Conservation (phyloP, 2,113 vertebrate genomes). For the Tringa solitaria region DNA sequence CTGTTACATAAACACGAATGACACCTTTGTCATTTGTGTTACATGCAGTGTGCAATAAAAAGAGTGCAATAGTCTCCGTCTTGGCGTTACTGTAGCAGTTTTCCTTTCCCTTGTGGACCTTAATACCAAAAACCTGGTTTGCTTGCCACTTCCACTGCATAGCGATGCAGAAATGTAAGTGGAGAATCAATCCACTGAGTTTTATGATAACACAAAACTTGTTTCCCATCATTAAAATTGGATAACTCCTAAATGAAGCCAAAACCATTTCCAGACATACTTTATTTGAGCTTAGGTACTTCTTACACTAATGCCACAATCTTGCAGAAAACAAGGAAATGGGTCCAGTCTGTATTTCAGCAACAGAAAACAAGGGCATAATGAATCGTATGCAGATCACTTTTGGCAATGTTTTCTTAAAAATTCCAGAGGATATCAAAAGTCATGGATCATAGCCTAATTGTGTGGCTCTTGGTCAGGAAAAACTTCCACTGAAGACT, state of each 20-base stretch:
- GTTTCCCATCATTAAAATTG: slow-evolving; percentile 11
- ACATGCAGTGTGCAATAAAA: not conserved
- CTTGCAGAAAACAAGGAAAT: not conserved
- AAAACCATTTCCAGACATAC: slow-evolving; percentile 16
- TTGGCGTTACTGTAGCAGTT: not conserved
- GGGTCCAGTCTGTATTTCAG: slow-evolving; percentile 8
- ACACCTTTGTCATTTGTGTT: not conserved
- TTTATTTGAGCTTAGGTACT: slow-evolving; percentile 38
- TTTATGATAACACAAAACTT: not conserved
- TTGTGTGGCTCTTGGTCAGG: slow-evolving; percentile 35
- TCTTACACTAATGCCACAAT: not conserved
- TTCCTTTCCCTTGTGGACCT: not conserved
- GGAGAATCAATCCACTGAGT: not conserved
- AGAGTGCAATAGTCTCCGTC: not conserved
- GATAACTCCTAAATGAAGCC: not conserved
- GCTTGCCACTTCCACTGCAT: not conserved
- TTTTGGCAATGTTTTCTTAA: not conserved
- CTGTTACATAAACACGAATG: not conserved
- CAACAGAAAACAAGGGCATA: not conserved
- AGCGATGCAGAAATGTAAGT: slow-evolving; percentile 10
- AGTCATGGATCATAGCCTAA: slow-evolving; percentile 34
- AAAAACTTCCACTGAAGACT: slow-evolving; percentile 18
- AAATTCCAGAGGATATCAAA: slow-evolving; percentile 24
- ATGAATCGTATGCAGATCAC: not conserved
- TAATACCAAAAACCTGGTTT: not conserved